Conservation (phyloP, 2,113 vertebrate genomes). For the Fukomys damarensis region DNA sequence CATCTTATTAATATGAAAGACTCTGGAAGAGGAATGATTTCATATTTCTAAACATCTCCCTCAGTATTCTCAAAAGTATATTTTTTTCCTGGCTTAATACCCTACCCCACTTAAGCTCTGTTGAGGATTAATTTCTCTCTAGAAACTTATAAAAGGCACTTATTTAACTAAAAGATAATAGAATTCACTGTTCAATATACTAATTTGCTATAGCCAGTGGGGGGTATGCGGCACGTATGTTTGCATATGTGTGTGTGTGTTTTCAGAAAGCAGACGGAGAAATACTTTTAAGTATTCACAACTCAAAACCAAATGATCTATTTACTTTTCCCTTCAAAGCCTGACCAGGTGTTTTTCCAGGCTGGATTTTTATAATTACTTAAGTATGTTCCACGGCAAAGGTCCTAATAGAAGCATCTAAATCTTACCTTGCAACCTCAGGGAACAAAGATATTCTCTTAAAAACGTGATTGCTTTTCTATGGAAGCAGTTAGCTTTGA, state of each 20-base stretch:
- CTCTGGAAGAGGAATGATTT: constrained; percentile 22
- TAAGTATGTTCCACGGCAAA: constrained; percentile 52
- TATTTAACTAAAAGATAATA: constrained; percentile 18
- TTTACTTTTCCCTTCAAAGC: not conserved
- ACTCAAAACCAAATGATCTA: constrained; percentile 40
- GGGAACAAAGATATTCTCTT: constrained; percentile 74
- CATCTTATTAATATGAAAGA: not conserved
- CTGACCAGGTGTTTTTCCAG: constrained; percentile 56
- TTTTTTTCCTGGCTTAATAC: not conserved
- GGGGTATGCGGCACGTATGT: not conserved
- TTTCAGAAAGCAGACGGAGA: not conserved
- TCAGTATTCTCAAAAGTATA: not conserved
- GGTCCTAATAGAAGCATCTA: constrained; percentile 71
- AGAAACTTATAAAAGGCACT: not conserved
- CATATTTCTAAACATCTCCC: not conserved
- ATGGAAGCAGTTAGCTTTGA: constrained; percentile 79
- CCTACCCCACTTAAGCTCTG: not conserved
- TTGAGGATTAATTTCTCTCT: not conserved
- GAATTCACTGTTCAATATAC: not conserved
- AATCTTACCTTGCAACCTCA: constrained; percentile 70
- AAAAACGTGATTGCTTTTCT: constrained; percentile 77
- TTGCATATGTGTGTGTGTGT: not conserved
- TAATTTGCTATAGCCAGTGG: not conserved
- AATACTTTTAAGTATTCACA: not conserved
- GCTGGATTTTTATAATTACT: constrained; percentile 70